phyloP scores from a whole-genome alignment of 2,113 vertebrate genomes.

The Melanerpes formicivorus region DNA sequence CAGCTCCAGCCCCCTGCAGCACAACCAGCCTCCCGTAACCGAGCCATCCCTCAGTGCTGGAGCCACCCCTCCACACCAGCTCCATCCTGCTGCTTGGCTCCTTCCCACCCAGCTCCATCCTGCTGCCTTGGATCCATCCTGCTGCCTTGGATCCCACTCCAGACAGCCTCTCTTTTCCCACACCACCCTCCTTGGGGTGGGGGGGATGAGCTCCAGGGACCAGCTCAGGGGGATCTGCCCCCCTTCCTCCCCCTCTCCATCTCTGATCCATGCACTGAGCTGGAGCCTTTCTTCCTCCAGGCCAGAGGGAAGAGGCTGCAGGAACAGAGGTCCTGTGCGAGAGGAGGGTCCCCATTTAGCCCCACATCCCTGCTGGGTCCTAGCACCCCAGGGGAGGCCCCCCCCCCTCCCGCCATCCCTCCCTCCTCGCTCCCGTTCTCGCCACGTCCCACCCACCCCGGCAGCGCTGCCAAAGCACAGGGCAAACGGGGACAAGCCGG shows the following conservation, averaged over 20 bases:
- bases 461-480: slow-evolving; percentile 29
- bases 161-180: background rate
- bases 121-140: background rate
- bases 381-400: background rate
- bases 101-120: background rate
- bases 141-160: background rate
- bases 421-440: background rate
- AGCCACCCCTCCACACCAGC: background rate
- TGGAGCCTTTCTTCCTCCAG: background rate
- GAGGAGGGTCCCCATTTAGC: background rate
- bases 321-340: background rate
- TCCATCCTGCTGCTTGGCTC: background rate
- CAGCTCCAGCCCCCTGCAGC: background rate
- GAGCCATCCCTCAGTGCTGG: background rate
- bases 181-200: background rate
- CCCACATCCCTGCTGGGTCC: background rate
- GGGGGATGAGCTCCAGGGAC: accelerated
- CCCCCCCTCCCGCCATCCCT: background rate
- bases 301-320: accelerated
- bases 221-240: accelerated
- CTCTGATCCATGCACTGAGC: accelerated
- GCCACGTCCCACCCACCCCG: background rate
- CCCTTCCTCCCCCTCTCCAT: background rate
- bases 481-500: slow-evolving; percentile 60
- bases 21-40: background rate